These are phyloP conservation scores for Amblyteles armatorius DNA, from an alignment of 2,888 invertebrate species.

Conservation along the genomic window DNA sequence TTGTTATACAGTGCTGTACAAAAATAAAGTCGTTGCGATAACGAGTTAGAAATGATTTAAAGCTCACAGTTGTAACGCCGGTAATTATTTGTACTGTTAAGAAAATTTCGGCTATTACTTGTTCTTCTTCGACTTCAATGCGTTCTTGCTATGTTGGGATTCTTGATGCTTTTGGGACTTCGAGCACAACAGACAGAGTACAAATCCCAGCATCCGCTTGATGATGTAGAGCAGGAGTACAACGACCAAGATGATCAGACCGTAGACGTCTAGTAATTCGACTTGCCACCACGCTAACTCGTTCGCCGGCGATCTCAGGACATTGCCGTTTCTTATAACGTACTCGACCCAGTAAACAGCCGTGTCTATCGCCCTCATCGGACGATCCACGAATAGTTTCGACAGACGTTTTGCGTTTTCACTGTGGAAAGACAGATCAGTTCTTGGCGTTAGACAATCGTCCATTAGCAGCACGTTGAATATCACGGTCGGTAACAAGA, in stretches of 20 bases:
- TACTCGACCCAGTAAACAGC: slow-evolving; percentile 76
- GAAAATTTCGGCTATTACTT: slow-evolving; percentile 8
- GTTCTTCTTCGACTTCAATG: slow-evolving; percentile 56
- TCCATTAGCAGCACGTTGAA: not conserved
- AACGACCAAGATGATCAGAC: slow-evolving; percentile 57
- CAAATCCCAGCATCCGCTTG: slow-evolving; percentile 39
- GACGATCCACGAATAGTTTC: slow-evolving; percentile 71
- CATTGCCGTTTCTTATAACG: slow-evolving; percentile 70
- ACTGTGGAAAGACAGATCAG: slow-evolving; percentile 59
- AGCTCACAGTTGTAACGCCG: not conserved
- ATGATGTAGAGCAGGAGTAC: slow-evolving; percentile 52
- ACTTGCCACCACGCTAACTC: slow-evolving; percentile 77
- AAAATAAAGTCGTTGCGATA: not conserved
- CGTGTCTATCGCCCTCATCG: slow-evolving; percentile 70
- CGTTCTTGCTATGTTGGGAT: not conserved
- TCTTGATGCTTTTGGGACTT: slow-evolving; percentile 9
- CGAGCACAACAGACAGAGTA: slow-evolving; percentile 18
- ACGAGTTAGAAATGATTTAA: not conserved
- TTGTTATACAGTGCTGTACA: not conserved
- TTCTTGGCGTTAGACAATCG: not conserved
- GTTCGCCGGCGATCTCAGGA: slow-evolving; percentile 75
- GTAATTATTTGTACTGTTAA: not conserved
- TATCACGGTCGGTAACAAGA: not conserved
- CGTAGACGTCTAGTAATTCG: slow-evolving; percentile 77
- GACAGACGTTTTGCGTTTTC: slow-evolving; percentile 69